Percentiles rank a stretch among this genome's conserved stretches.
Conservation (phyloP, 2,888 invertebrate genomes). For the Phalangium opilio region DNA sequence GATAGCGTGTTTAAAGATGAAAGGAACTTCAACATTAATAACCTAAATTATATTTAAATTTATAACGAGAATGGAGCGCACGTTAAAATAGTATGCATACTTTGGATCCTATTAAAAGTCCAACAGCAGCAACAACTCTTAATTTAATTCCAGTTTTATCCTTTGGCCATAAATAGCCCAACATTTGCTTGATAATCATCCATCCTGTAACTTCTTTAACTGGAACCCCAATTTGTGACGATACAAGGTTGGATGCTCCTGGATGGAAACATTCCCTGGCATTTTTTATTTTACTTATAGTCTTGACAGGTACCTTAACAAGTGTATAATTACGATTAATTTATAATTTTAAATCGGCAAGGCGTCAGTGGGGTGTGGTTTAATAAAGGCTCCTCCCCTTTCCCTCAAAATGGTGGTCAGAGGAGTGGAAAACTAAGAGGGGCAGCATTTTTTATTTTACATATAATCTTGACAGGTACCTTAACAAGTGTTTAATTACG, state of each 20-base stretch:
- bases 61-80: neutral
- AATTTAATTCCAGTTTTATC: slow-evolving; percentile 56
- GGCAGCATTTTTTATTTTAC: too few species aligned
- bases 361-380: too few species aligned
- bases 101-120: slow-evolving; percentile 36
- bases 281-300: neutral
- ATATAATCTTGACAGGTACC: too few species aligned
- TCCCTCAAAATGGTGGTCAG: too few species aligned
- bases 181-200: slow-evolving; percentile 75
- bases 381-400: too few species aligned
- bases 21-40: slow-evolving; percentile 81
- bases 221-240: slow-evolving; percentile 25
- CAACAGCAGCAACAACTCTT: slow-evolving; percentile 61
- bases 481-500: too few species aligned
- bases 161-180: slow-evolving; percentile 89
- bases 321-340: too few species aligned
- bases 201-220: slow-evolving; percentile 43
- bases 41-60: neutral
- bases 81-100: slow-evolving; percentile 22
- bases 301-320: too few species aligned
- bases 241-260: slow-evolving; percentile 49
- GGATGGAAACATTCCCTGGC: slow-evolving; percentile 79
- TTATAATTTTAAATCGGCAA: too few species aligned
- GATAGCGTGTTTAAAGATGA: slow-evolving; percentile 83
- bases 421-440: too few species aligned